Base-by-base conservation (phyloP, 1,140 invertebrate species). In the Drosophila elegans region DNA sequence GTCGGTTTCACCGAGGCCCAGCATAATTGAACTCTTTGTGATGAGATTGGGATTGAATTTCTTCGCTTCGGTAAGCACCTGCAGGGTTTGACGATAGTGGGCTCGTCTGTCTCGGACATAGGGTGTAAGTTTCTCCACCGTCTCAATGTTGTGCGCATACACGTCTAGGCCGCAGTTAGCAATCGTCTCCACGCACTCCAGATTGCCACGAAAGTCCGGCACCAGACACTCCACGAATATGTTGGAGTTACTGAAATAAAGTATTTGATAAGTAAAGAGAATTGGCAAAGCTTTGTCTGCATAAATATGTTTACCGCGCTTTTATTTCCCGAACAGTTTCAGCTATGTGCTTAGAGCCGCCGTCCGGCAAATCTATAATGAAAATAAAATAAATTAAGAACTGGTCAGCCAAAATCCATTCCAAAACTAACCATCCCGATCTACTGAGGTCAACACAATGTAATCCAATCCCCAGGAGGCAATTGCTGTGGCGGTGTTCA, bases 1-100 rank as follows among this genome's bases (percentile, higher is more conserved):
- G 91, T 99, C 98, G 1, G 95, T 97, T 94, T 99, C 99, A 0
- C 98, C 98, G 2, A 99, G 93, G 5, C 99, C 99, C 12, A 99
- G 93, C 99, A 99, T 99, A 67, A 99, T 97, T 1, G 99, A 99
- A 2, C 98, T 98, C 93, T 99, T 99, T 1, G 99, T 99, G 38
- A 99, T 95, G 34, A 99, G 91, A 74, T 96, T 94, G 0, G 96
- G 94, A 92, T 97, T 96, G 4, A 95, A 93, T 60, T 94, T 93
- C 93, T 99, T 98, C 0, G 97, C 98, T 74, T 95, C 94, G 86
- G 95, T 93, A 10, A 99, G 93, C 11, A 98, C 98, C 51, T 93
- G 93, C 44, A 99, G 85, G 4, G 98, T 97, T 93, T 99, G 99
- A 1, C 85, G 85, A 69, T 93, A 97, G 92, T 94, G 94, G 34